Base-by-base conservation (phyloP, 35 echinoderm and acorn worm genomes). In the Ophioderma brevispina region DNA sequence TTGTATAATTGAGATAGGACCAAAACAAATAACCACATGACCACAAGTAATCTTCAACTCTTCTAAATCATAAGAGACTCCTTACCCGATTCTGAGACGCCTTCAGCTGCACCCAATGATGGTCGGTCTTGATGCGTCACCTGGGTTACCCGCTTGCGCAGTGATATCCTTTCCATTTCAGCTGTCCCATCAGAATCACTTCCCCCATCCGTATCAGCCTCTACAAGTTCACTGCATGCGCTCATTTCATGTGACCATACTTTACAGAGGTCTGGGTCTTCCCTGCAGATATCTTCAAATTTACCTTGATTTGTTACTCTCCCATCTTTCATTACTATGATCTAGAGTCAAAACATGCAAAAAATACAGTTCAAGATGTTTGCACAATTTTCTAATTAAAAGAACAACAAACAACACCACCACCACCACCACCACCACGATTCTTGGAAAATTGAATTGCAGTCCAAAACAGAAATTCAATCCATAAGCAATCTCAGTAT, bases 291-390 rank as follows among this genome's bases (percentile, higher is more conserved):
- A 17, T 86, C 90, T 10, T 92, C 90, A 17, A 92, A 41, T 28
- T 70, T 85, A 28, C 90, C 90, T 32, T 92, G 90, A 17, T 63
- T 18, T 5, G 77, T 25, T 1, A 92, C 70, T 23, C 46, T 52
- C 5, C 90, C 90, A 32, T 86, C 90, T 35, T 92, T 76, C 82
- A 92, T 86, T 19, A 92, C 90, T 19, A 92, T 31, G 32, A 92
- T 92, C 90, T 92, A 31, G n/a, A 46, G 17, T 8, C 17, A 46
- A 46, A 46, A 46, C n/a, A n/a, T n/a, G n/a, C n/a, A n/a, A n/a
- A n/a, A n/a, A n/a, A n/a, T n/a, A n/a, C n/a, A n/a, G n/a, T n/a
- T n/a, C n/a, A n/a, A n/a, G n/a, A n/a, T n/a, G n/a, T n/a, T n/a
- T n/a, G n/a, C n/a, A n/a, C n/a, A n/a, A n/a, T n/a, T 63, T 63